A percentile compares a stretch with the other conserved stretches of the same genome.
phyloP scores from a whole-genome alignment of 1,140 invertebrate genomes.

The Eriocheir sinensis region DNA sequence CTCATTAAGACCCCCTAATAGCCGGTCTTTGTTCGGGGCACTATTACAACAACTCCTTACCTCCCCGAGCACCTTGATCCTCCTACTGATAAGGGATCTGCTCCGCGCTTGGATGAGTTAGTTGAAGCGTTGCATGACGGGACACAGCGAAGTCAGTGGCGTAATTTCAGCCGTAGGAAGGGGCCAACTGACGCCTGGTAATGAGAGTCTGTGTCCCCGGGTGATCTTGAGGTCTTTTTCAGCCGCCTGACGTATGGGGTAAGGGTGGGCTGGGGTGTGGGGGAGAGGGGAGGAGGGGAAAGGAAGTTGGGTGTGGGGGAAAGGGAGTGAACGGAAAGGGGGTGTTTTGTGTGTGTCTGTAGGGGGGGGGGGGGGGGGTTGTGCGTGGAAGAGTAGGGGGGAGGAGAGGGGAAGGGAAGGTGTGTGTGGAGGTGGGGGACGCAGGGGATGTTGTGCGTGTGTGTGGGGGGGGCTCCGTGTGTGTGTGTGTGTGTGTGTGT shows the following conservation, averaged over 20 bases:
- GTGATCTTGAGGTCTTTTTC: not conserved
- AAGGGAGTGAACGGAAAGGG: no score
- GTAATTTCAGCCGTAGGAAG: not conserved
- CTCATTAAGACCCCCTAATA: not conserved
- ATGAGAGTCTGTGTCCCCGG: slow-evolving; percentile 10
- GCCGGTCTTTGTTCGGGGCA: not conserved
- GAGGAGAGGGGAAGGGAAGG: no score
- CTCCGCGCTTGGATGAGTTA: not conserved
- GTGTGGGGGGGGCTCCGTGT: no score
- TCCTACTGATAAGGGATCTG: not conserved
- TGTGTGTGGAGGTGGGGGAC: no score
- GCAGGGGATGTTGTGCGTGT: no score
- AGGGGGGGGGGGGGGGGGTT: no score
- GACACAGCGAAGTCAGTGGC: not conserved
- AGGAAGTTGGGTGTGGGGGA: no score
- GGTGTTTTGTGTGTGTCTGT: no score
- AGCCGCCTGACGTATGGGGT: no score
- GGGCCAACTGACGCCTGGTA: slow-evolving; percentile 10
- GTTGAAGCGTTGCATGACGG: slow-evolving; percentile 20
- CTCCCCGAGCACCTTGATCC: not conserved
- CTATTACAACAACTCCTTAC: not conserved
- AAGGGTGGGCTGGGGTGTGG: no score
- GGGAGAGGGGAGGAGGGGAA: no score
- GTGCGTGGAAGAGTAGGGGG: no score
- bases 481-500: slow-evolving; percentile 3